phyloP scores from a whole-genome alignment of 2,888 invertebrate genomes.

The Polyommatus iphigenia region DNA sequence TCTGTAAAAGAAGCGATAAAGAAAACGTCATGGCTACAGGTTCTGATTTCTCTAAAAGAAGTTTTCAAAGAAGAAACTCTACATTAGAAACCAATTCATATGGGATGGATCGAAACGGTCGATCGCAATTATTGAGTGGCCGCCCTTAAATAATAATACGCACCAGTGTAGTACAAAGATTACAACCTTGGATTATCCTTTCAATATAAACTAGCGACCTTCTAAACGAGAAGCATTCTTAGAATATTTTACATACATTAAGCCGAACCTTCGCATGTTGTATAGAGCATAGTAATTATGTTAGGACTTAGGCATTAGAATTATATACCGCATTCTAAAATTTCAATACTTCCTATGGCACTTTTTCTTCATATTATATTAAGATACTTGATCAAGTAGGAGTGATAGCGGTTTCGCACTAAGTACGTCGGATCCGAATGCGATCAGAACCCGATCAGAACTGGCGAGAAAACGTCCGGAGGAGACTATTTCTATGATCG shows the following conservation, averaged over 20 bases:
- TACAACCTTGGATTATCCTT: conserved; percentile 25
- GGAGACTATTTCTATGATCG: too few species aligned
- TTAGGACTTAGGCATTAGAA: not conserved
- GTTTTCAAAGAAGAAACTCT: too few species aligned
- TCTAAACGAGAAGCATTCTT: conserved; percentile 17
- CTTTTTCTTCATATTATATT: not conserved
- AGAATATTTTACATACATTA: conserved; percentile 13
- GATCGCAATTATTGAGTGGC: not conserved
- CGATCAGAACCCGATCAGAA: too few species aligned
- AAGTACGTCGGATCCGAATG: too few species aligned
- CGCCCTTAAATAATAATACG: not conserved
- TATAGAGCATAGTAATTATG: not conserved
- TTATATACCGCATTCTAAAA: not conserved
- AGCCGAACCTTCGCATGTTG: not conserved
- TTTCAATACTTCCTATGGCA: not conserved
- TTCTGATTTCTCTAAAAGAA: too few species aligned
- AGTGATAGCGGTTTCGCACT: too few species aligned
- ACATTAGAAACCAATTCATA: too few species aligned
- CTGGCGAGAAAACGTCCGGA: too few species aligned
- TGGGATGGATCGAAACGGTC: too few species aligned
- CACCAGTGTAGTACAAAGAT: not conserved
- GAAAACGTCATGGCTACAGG: too few species aligned
- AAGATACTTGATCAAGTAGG: too few species aligned
- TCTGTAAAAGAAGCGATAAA: too few species aligned
- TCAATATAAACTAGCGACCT: conserved; percentile 18